Conservation (phyloP, 2,888 invertebrate genomes). For the Ecliptopera silaceata region DNA sequence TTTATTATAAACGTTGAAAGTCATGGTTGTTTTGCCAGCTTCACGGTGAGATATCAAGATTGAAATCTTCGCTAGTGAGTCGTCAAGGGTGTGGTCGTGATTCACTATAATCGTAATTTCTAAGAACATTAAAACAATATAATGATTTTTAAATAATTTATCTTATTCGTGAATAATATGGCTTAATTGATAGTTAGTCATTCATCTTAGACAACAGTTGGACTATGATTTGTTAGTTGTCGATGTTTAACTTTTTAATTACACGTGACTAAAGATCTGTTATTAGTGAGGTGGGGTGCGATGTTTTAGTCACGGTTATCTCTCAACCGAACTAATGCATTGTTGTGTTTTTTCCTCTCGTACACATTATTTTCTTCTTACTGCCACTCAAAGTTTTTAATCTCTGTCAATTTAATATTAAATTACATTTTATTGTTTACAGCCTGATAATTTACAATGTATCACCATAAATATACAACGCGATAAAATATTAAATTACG, state of each 20-base stretch:
- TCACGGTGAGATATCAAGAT: slow-evolving; percentile 68
- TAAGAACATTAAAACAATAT: slow-evolving; percentile 67
- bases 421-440: slow-evolving; percentile 49
- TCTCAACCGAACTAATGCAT: slow-evolving; percentile 51
- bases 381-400: slow-evolving; percentile 43
- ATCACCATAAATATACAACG: slow-evolving; percentile 45
- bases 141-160: slow-evolving; percentile 60
- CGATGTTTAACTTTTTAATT: slow-evolving; percentile 81
- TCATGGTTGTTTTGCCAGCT: slow-evolving; percentile 67
- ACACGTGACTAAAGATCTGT: slow-evolving; percentile 74
- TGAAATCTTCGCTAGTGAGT: slow-evolving; percentile 65
- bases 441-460: slow-evolving; percentile 46
- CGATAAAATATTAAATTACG: slow-evolving; percentile 64
- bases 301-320: slow-evolving; percentile 67
- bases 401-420: slow-evolving; percentile 53
- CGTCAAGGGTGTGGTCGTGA: slow-evolving; percentile 72
- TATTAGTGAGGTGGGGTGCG: slow-evolving; percentile 71
- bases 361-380: slow-evolving; percentile 32
- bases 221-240: slow-evolving; percentile 72
- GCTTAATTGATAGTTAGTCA: slow-evolving; percentile 73
- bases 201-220: slow-evolving; percentile 57
- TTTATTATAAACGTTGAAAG: slow-evolving; percentile 58
- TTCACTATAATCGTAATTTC: slow-evolving; percentile 65
- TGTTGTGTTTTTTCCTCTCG: slow-evolving; percentile 45
- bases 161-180: slow-evolving; percentile 63